phyloP scores from a whole-genome alignment of 1,140 invertebrate genomes.

The Leptinotarsa defecta region DNA sequence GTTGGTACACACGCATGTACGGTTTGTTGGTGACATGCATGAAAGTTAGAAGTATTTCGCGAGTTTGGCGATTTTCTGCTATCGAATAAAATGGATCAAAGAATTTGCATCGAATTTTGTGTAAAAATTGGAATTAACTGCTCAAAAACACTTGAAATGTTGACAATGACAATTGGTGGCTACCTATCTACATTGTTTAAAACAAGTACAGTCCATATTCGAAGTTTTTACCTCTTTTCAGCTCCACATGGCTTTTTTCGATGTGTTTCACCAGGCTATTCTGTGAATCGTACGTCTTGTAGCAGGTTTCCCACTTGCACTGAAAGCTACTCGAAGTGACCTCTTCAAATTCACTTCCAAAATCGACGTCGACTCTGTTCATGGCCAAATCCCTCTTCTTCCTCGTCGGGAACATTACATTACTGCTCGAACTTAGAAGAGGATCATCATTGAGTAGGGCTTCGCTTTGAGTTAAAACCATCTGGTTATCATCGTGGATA shows the following conservation, averaged over 20 bases:
- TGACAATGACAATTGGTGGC: too few relatives aligned
- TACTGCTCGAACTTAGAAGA: constrained; percentile 42
- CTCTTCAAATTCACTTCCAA: constrained; percentile 19
- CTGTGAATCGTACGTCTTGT: constrained; percentile 76
- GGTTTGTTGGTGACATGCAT: too few relatives aligned
- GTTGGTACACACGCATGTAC: too few relatives aligned
- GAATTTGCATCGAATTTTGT: too few relatives aligned
- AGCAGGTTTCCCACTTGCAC: constrained; percentile 88
- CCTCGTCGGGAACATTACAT: constrained; percentile 18
- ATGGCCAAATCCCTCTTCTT: neutral
- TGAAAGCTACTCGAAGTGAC: constrained; percentile 45
- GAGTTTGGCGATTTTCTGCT: too few relatives aligned
- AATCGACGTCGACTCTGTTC: neutral
- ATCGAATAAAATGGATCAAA: too few relatives aligned
- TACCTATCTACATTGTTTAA: too few relatives aligned
- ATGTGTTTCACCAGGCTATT: constrained; percentile 86
- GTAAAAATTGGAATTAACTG: too few relatives aligned
- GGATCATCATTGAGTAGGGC: constrained; percentile 50
- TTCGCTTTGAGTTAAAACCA: constrained; percentile 47
- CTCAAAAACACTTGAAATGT: too few relatives aligned
- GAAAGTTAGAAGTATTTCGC: too few relatives aligned
- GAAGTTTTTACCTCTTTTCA: constrained; percentile 64
- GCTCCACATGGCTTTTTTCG: constrained; percentile 88
- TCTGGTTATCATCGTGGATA: constrained; percentile 43
- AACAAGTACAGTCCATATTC: neutral